phyloP scores from a whole-genome alignment of 2,797 vertebrate species.

The Salmo trutta region DNA sequence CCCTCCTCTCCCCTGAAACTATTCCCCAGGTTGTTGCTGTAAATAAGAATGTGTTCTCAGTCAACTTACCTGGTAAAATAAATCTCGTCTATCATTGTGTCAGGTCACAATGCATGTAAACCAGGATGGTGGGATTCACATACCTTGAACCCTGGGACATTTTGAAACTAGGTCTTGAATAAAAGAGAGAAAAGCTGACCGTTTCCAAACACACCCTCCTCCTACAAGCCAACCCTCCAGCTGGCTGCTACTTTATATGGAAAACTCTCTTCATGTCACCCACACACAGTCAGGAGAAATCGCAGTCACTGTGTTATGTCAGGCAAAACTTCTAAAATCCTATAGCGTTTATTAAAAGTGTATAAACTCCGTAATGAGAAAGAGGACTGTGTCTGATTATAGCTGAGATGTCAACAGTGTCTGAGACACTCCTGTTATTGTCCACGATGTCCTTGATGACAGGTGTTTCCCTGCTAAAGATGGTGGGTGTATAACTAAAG shows the following conservation, averaged over 20 bases:
- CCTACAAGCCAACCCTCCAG: constrained; percentile 14
- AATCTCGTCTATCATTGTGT: background rate
- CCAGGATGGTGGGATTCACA: background rate
- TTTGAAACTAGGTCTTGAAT: constrained; percentile 23
- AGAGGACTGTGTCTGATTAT: constrained; percentile 30
- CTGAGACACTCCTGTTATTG: constrained; percentile 31
- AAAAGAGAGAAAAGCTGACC: background rate
- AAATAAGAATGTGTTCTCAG: too few species aligned
- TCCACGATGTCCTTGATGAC: constrained; percentile 23
- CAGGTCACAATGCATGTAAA: too few species aligned
- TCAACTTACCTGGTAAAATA: too few species aligned
- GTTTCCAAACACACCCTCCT: background rate
- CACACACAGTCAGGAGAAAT: background rate
- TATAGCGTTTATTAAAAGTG: constrained; percentile 45
- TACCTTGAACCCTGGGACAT: constrained; percentile 23
- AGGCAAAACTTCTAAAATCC: constrained; percentile 46
- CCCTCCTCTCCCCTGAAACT: too few species aligned
- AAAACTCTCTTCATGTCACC: constrained; percentile 2
- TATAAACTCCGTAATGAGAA: constrained; percentile 52
- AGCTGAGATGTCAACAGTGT: constrained; percentile 22
- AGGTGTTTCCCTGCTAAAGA: background rate
- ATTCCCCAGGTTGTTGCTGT: too few species aligned
- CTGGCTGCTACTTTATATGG: constrained; percentile 26
- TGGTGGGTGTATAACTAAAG: constrained; percentile 26
- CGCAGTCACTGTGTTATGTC: constrained; percentile 17